Evolutionary conservation across 1,140 invertebrate genomes (phyloP).

Genomic region (Brachionus rubens): DNA sequence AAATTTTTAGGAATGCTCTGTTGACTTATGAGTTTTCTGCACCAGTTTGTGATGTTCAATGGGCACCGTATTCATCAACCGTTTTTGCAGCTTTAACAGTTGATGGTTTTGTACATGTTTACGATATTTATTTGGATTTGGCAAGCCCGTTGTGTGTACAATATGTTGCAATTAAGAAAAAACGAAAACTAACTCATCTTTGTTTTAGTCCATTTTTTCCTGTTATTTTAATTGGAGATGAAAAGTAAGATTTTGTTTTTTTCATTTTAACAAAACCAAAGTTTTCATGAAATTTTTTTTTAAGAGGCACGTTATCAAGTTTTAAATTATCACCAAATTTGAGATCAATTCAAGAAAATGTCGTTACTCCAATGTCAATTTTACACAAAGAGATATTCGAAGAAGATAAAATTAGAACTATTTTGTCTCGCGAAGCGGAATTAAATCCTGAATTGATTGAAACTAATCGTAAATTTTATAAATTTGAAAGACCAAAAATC

Average conservation of each 20-base stretch:
- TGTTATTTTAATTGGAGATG: conserved; percentile 82
- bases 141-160: conserved; percentile 83
- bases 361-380: conserved; percentile 5
- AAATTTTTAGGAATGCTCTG: conserved; percentile 76
- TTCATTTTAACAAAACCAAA: no score
- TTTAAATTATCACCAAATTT: conserved; percentile 87
- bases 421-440: neutral
- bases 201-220: conserved; percentile 79
- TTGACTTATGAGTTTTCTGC: conserved; percentile 85
- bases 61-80: conserved; percentile 90
- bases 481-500: neutral
- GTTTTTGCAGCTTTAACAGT: conserved; percentile 84
- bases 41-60: conserved; percentile 82
- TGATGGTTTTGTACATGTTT: conserved; percentile 79
- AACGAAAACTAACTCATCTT: conserved; percentile 76
- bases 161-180: conserved; percentile 75
- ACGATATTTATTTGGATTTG: conserved; percentile 85
- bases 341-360: conserved; percentile 68
- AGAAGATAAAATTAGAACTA: conserved; percentile 23
- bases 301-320: conserved; percentile 74
- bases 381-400: conserved; percentile 32
- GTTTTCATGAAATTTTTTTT: no score
- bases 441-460: neutral
- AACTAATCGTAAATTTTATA: conserved; percentile 6
- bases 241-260: conserved; percentile 77